phyloP scores from a whole-genome alignment of 2,888 invertebrate species.

The Prenolepis imparis region DNA sequence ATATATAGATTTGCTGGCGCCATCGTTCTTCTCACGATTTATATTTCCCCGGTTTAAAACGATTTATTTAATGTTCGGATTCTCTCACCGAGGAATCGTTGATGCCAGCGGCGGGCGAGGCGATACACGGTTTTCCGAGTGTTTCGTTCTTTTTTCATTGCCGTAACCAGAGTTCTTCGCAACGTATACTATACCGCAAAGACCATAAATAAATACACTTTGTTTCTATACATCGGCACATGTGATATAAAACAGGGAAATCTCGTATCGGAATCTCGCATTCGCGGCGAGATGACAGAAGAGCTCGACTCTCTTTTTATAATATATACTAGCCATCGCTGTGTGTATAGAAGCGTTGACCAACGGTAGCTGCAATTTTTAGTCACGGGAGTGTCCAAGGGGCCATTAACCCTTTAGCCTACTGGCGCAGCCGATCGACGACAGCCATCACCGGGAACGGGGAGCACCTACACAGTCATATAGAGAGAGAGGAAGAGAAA shows the following conservation, averaged over 20 bases:
- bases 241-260: constrained; percentile 50
- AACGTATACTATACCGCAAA: constrained; percentile 34
- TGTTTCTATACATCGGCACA: constrained; percentile 39
- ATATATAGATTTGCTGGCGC: constrained; percentile 40
- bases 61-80: constrained; percentile 51
- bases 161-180: constrained; percentile 40
- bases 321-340: not conserved
- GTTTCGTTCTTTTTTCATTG: constrained; percentile 22
- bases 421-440: constrained; percentile 63
- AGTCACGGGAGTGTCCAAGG: constrained; percentile 59
- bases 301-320: not conserved
- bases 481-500: constrained; percentile 38
- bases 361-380: constrained; percentile 66
- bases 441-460: constrained; percentile 46
- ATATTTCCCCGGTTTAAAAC: constrained; percentile 53
- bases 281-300: not conserved
- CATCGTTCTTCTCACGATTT: constrained; percentile 43
- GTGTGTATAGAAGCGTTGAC: constrained; percentile 42
- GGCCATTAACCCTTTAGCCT: constrained; percentile 76
- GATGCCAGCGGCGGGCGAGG: constrained; percentile 35
- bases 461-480: constrained; percentile 28
- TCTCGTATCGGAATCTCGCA: constrained; percentile 28
- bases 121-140: constrained; percentile 33
- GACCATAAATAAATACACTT: constrained; percentile 59
- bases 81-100: constrained; percentile 39